Evolutionary conservation across 2,888 invertebrate species (phyloP).

Genomic region (Allacma fusca): DNA sequence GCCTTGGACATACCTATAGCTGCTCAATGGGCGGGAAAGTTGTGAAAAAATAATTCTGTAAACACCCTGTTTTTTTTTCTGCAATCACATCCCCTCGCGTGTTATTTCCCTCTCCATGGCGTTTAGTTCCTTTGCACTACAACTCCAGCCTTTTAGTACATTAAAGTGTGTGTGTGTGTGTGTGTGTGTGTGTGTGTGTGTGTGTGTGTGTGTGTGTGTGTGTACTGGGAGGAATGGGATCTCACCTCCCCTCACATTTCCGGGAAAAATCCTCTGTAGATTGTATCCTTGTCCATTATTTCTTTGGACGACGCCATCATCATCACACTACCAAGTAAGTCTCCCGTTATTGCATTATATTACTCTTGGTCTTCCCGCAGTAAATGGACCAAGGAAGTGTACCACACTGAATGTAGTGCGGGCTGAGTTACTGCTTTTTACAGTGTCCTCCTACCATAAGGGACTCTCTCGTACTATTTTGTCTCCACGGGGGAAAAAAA

Average conservation of each 20-base stretch:
- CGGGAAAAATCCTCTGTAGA: background rate
- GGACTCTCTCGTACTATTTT: too few species aligned
- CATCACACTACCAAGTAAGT: background rate
- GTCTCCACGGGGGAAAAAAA: too few species aligned
- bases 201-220: too few species aligned
- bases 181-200: too few species aligned
- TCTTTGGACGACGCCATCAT: slow-evolving; percentile 7
- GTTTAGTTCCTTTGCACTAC: too few species aligned
- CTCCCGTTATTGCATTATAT: background rate
- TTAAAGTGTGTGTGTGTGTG: too few species aligned
- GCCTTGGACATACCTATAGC: background rate
- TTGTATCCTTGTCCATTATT: slow-evolving; percentile 5
- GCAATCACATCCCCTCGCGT: background rate
- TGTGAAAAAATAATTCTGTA: background rate
- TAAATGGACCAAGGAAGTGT: background rate
- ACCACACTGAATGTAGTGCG: background rate
- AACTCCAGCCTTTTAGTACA: too few species aligned
- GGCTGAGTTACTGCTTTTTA: too few species aligned
- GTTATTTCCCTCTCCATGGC: background rate
- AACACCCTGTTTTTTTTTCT: background rate
- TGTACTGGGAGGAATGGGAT: too few species aligned
- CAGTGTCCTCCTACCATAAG: too few species aligned
- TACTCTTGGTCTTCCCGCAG: background rate
- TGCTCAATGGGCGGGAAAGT: background rate
- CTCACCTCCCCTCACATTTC: too few species aligned